Evolutionary conservation across 1,140 invertebrate genomes (phyloP).

Genomic region (Hestina assimilis): DNA sequence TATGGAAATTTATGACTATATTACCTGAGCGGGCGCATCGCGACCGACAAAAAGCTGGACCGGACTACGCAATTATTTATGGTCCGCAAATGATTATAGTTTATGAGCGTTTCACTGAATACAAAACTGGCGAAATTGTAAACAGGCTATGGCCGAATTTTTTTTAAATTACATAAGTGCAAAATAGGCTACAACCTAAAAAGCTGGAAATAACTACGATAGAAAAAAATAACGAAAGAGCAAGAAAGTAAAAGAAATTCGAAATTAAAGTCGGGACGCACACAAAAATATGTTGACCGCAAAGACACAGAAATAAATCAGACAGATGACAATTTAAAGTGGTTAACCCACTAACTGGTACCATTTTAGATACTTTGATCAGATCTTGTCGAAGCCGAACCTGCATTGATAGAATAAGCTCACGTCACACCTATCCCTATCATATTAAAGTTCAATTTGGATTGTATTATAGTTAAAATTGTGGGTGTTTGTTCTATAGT

Average conservation of each 20-base stretch:
- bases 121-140: constrained; percentile 47
- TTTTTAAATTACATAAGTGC: constrained; percentile 5
- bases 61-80: constrained; percentile 73
- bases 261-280: constrained; percentile 36
- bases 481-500: constrained; percentile 74
- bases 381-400: constrained; percentile 73
- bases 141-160: constrained; percentile 26
- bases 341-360: constrained; percentile 79
- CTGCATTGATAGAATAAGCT: constrained; percentile 34
- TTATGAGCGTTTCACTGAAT: constrained; percentile 61
- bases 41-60: constrained; percentile 63
- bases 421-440: constrained; percentile 35
- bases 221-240: constrained; percentile 17
- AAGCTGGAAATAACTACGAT: constrained; percentile 6
- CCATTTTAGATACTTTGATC: constrained; percentile 79
- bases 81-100: constrained; percentile 73
- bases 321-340: constrained; percentile 80
- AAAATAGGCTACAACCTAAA: neutral
- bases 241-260: constrained; percentile 28
- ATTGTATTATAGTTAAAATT: constrained; percentile 36
- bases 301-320: constrained; percentile 79
- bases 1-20: constrained; percentile 78
- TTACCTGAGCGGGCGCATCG: constrained; percentile 72
- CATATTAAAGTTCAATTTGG: constrained; percentile 48
- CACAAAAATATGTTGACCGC: constrained; percentile 74